Evolutionary conservation across 2,888 invertebrate genomes (phyloP).

Genomic region (Parnassius glacialis): DNA sequence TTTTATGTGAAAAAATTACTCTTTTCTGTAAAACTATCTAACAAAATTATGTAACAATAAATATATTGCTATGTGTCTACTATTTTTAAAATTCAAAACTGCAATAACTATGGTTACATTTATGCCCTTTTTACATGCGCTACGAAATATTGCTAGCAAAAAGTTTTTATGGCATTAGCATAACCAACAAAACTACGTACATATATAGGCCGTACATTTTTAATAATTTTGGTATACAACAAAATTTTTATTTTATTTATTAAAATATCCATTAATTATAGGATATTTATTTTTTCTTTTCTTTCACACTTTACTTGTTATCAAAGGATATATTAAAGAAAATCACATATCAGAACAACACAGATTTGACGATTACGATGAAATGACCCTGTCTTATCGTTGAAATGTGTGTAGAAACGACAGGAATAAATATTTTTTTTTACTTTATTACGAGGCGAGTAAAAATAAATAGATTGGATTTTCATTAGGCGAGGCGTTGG

Average conservation of each 20-base stretch:
- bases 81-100: slow-evolving; percentile 6
- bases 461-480: slow-evolving; percentile 72
- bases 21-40: slow-evolving; percentile 8
- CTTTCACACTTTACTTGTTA: too few species aligned
- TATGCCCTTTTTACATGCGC: neutral
- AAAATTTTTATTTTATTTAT: too few species aligned
- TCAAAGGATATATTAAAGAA: neutral
- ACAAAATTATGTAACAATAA: slow-evolving; percentile 1
- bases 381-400: neutral
- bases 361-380: slow-evolving; percentile 17
- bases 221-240: too few species aligned
- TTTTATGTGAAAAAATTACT: slow-evolving; percentile 37
- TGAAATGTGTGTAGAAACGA: slow-evolving; percentile 20
- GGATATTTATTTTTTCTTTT: too few species aligned
- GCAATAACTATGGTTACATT: neutral
- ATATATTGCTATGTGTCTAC: slow-evolving; percentile 5
- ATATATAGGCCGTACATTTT: too few species aligned
- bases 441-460: slow-evolving; percentile 47
- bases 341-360: slow-evolving; percentile 4
- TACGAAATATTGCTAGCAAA: slow-evolving; percentile 11
- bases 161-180: slow-evolving; percentile 8
- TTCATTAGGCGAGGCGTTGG: slow-evolving; percentile 78
- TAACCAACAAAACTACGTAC: too few species aligned
- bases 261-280: too few species aligned
- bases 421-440: slow-evolving; percentile 47